A percentile compares a stretch with the other conserved stretches of the same genome.
Conservation (phyloP, 1,140 invertebrate species). For the Chrysoperla carnea region DNA sequence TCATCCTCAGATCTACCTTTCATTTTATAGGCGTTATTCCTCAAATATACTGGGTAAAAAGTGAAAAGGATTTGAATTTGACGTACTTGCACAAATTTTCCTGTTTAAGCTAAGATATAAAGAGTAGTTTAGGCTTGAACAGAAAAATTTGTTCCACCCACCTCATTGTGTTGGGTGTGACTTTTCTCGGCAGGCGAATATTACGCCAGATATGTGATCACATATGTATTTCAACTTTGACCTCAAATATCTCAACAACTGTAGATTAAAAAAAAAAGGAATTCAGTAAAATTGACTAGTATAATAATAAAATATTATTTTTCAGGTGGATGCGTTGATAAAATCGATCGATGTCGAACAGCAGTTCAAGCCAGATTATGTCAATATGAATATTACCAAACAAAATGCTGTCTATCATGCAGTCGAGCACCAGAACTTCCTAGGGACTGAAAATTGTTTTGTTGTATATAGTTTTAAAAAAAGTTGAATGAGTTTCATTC, state of each 20-base stretch:
- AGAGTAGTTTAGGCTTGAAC: background rate
- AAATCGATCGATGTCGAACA: conserved; percentile 50
- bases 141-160: background rate
- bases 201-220: too few species aligned
- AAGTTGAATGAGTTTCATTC: too few species aligned
- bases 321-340: conserved; percentile 44
- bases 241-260: background rate
- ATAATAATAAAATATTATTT: conserved; percentile 2
- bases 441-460: conserved; percentile 3
- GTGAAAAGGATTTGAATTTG: background rate
- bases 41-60: too few species aligned
- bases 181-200: too few species aligned
- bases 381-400: conserved; percentile 60
- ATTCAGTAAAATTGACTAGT: background rate
- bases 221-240: background rate
- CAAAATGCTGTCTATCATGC: conserved; percentile 60
- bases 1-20: background rate
- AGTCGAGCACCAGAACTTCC: conserved; percentile 18
- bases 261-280: background rate
- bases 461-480: too few species aligned
- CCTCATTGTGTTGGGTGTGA: background rate
- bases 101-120: background rate
- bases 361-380: conserved; percentile 64
- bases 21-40: too few species aligned
- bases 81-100: background rate